Percentiles rank a stretch among this genome's conserved stretches.
Conservation (phyloP, 2,113 vertebrate genomes). For the Malurus elegans region DNA sequence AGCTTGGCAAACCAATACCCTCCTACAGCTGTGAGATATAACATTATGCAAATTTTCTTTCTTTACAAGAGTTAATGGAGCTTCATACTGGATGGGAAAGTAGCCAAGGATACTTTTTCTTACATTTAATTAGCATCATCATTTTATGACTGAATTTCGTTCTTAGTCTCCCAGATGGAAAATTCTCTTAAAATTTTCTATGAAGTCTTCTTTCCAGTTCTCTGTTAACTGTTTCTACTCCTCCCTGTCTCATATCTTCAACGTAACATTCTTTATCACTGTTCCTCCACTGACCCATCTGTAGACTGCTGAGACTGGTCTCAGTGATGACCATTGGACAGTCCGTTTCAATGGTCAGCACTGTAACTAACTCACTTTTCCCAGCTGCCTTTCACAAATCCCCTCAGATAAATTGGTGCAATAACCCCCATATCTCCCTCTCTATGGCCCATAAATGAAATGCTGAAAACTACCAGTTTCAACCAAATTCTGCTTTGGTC, state of each 20-base stretch:
- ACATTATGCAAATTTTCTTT: background rate
- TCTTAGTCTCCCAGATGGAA: background rate
- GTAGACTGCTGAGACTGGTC: background rate
- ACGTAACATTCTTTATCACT: background rate
- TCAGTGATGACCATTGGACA: background rate
- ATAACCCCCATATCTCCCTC: background rate
- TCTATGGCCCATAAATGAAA: rapidly evolving
- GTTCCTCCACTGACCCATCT: background rate
- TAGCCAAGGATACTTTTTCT: background rate
- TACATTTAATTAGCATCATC: background rate
- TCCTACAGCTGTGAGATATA: background rate
- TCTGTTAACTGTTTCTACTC: background rate
- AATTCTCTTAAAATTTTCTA: background rate
- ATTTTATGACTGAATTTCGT: background rate
- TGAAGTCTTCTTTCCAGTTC: background rate
- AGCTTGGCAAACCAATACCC: background rate
- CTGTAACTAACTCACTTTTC: background rate
- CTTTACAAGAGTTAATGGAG: background rate
- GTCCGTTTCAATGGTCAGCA: background rate
- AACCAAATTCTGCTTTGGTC: background rate
- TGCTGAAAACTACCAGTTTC: background rate
- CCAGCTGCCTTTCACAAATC: background rate
- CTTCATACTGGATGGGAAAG: background rate
- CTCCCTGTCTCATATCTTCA: background rate
- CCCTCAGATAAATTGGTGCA: background rate